Conservation (phyloP, 35 echinoderm and acorn worm species). For the Apostichopus californicus region DNA sequence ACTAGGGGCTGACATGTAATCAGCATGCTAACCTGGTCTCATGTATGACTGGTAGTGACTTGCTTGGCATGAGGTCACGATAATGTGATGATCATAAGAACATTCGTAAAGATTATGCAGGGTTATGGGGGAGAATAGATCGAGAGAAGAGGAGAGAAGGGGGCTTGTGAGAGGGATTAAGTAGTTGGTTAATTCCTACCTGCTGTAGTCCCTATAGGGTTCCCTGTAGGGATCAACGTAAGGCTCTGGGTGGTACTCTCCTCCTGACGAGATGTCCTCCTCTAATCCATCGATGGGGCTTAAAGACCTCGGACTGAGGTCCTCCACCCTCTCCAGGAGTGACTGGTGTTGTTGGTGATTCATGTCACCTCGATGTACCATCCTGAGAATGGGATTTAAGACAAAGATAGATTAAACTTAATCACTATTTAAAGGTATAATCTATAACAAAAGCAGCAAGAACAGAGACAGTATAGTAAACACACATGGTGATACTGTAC, state of each 20-base stretch:
- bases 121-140: neutral
- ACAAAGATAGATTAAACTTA: neutral
- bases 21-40: no score
- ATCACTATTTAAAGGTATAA: no score
- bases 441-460: no score
- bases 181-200: constrained; percentile 46
- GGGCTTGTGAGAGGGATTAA: no score
- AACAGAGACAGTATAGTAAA: no score
- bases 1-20: no score
- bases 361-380: constrained; percentile 39
- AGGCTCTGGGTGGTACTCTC: constrained; percentile 75
- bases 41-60: no score
- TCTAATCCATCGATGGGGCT: constrained; percentile 51
- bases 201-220: constrained; percentile 89
- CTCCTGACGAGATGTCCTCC: constrained; percentile 50
- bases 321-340: constrained; percentile 28
- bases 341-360: constrained; percentile 46
- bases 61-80: no score
- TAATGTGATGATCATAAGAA: no score
- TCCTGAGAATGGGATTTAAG: neutral
- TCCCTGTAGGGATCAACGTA: constrained; percentile 85
- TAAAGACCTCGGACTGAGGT: constrained; percentile 32
- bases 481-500: no score
- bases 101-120: neutral
- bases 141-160: neutral